Base-by-base conservation (phyloP, 2,888 invertebrate genomes). In the Synergus itoensis region DNA sequence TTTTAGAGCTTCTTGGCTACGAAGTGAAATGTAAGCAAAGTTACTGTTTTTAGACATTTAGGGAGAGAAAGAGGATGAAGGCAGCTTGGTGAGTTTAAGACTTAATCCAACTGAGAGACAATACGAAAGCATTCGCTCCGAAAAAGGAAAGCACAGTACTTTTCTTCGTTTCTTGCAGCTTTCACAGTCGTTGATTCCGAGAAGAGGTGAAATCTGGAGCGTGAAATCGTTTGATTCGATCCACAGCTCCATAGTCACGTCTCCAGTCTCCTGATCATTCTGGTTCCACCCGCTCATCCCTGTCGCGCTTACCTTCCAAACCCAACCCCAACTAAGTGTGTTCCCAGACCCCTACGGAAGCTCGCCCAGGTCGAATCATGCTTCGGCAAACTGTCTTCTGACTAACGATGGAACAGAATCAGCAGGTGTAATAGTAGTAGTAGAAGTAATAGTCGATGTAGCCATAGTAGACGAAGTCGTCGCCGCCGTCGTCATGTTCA, bases 201-300 rank as follows among this genome's bases (percentile, higher is more conserved):
- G 73, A 60, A 76, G 62, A 79, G 60, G 63, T 60, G 80, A 80
- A 90, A 90, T 90, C 88, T 91, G 87, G 91, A 91, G 90, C 91
- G 89, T 89, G 88, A 90, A 90, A 91, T 90, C 88, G 91, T 90
- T 91, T 90, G 91, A 90, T 90, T 89, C 89, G 87, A 87, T 87
- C 88, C 86, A 86, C 87, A 85, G 87, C 86, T 83, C 85, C 86
- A 84, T 86, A 87, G 88, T 89, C 89, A 86, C 88, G 87, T 88
- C 85, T 86, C 82, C 73, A 73, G 73, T 73, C 73, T 53, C 53
- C 73, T 73, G 73, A 73, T 73, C 73, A 73, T 73, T 73, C 36
- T 73, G 36, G 73, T 73, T 73, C n/a, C 36, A 53, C 36, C 48
- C 53, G 73, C 73, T 73, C 53, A 73, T 53, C 36, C 53, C 40